A percentile compares a stretch with the other conserved stretches of the same genome.
These are phyloP conservation scores for Callorhinus ursinus DNA, from an alignment of 2,113 vertebrate genomes.

Conservation along the genomic window DNA sequence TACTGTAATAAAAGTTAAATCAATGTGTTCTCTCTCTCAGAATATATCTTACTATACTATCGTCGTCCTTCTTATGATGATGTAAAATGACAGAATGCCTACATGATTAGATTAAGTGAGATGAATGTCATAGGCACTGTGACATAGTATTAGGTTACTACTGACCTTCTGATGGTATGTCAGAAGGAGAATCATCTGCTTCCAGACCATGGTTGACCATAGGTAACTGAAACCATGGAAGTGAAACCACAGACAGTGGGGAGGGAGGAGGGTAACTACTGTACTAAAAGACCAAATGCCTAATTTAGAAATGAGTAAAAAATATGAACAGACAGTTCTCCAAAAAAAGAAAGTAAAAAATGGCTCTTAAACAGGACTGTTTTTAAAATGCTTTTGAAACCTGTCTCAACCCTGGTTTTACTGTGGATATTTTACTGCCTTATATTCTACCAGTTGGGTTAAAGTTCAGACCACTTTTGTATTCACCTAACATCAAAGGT, in stretches of 20 bases:
- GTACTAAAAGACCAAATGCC: neutral
- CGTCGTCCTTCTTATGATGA: neutral
- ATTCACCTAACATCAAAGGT: slow-evolving; percentile 30
- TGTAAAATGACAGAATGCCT: neutral
- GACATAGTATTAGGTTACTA: neutral
- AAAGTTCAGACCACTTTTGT: slow-evolving; percentile 17
- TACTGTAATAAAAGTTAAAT: neutral
- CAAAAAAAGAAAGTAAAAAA: neutral
- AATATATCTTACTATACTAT: neutral
- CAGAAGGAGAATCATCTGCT: neutral
- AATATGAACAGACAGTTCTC: neutral
- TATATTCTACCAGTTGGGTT: slow-evolving; percentile 31
- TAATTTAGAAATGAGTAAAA: neutral
- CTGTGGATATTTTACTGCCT: slow-evolving; percentile 8
- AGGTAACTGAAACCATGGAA: neutral
- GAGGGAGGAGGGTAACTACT: neutral
- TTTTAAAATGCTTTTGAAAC: slow-evolving; percentile 41
- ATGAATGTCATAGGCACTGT: neutral
- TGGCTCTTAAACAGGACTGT: neutral
- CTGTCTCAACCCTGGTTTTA: slow-evolving; percentile 5
- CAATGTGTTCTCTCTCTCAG: neutral
- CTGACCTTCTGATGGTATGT: neutral
- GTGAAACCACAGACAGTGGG: neutral
- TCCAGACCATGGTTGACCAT: neutral
- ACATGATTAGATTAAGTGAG: neutral